phyloP scores from a whole-genome alignment of 1,140 invertebrate genomes.

The Chymomyza costata region DNA sequence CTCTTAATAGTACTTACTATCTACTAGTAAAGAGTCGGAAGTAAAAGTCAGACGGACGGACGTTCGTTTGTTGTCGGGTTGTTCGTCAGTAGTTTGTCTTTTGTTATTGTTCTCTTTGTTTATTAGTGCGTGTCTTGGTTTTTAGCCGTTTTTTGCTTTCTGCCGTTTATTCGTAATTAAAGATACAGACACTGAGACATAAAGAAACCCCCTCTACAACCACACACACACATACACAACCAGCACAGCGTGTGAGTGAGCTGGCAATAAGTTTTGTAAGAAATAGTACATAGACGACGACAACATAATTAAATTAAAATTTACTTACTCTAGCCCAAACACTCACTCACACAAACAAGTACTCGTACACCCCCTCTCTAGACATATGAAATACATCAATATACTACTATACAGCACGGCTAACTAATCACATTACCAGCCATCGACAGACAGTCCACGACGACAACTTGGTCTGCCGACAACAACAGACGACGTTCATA shows the following conservation, averaged over 20 bases:
- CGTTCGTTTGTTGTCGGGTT: too few relatives aligned
- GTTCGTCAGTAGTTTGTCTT: conserved; percentile 15
- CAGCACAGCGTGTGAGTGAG: too few relatives aligned
- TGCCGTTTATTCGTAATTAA: conserved; percentile 56
- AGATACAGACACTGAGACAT: conserved; percentile 22
- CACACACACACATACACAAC: too few relatives aligned
- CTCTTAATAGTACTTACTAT: too few relatives aligned
- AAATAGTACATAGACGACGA: too few relatives aligned
- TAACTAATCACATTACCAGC: conserved; percentile 68
- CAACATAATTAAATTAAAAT: conserved; percentile 71
- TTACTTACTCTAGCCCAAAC: conserved; percentile 41
- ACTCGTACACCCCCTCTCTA: conserved; percentile 4
- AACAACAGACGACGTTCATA: conserved; percentile 36
- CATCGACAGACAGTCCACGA: conserved; percentile 26
- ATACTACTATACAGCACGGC: too few relatives aligned
- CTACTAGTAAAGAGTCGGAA: too few relatives aligned
- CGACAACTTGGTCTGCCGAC: conserved; percentile 38
- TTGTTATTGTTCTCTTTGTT: conserved; percentile 63
- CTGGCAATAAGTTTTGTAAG: too few relatives aligned
- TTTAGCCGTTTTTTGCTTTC: conserved; percentile 35
- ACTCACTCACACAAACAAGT: conserved; percentile 1
- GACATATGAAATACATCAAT: conserved; percentile 37
- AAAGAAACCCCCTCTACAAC: too few relatives aligned
- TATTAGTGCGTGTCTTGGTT: conserved; percentile 61
- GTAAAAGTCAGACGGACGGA: too few relatives aligned